Percentiles rank a stretch among this genome's conserved stretches.
These are phyloP conservation scores for Tenualosa ilisha DNA, from an alignment of 2,797 vertebrate genomes.

Conservation along the genomic window DNA sequence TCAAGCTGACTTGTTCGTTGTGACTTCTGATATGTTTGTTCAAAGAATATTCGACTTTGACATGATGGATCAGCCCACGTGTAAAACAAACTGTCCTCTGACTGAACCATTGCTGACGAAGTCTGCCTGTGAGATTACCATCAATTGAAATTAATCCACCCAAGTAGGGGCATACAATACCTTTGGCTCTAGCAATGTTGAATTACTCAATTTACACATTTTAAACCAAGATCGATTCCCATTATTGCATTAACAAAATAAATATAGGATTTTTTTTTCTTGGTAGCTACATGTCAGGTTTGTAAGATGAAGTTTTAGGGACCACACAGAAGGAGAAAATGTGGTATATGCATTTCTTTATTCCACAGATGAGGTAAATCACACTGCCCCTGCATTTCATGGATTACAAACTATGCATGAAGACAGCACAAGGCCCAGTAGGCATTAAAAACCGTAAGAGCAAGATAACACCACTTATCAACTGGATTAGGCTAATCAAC, in stretches of 20 bases:
- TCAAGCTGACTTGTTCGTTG: too few relatives aligned
- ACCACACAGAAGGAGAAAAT: not conserved
- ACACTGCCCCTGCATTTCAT: constrained; percentile 61
- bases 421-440: constrained; percentile 67
- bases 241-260: not conserved
- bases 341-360: constrained; percentile 55
- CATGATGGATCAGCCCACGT: too few relatives aligned
- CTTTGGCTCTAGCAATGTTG: too few relatives aligned
- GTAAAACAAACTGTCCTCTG: too few relatives aligned
- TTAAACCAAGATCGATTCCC: not conserved
- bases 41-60: too few relatives aligned
- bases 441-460: constrained; percentile 44
- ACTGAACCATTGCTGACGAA: too few relatives aligned
- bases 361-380: constrained; percentile 63
- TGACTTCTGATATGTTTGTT: too few relatives aligned
- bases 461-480: constrained; percentile 2
- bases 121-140: too few relatives aligned
- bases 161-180: too few relatives aligned
- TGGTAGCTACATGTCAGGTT: not conserved
- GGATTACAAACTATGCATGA: constrained; percentile 61
- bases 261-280: not conserved
- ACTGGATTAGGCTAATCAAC: not conserved
- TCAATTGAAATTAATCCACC: too few relatives aligned
- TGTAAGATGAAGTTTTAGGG: not conserved
- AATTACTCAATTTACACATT: not conserved